phyloP scores from a whole-genome alignment of 1,140 invertebrate species.

The Bombus pyrosoma region DNA sequence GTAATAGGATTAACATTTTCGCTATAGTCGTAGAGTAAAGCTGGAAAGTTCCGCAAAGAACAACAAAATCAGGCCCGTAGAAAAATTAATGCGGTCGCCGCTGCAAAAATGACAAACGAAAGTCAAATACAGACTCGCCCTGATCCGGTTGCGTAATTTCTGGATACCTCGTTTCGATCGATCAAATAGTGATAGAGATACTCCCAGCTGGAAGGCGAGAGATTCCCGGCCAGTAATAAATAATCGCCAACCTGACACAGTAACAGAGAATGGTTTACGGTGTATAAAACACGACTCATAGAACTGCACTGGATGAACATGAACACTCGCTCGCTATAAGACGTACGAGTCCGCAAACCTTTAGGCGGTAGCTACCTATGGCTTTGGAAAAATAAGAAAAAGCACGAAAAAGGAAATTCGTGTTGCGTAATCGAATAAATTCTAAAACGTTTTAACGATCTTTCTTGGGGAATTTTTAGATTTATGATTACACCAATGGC shows the following conservation, averaged over 20 bases:
- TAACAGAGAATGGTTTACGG: constrained; percentile 37
- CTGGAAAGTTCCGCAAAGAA: neutral
- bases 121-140: neutral
- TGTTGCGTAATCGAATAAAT: neutral
- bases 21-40: too few relatives aligned
- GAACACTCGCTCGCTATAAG: neutral
- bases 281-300: constrained; percentile 45
- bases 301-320: constrained; percentile 12
- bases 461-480: neutral
- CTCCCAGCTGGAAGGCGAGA: constrained; percentile 5
- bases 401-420: constrained; percentile 1
- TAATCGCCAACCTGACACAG: constrained; percentile 29
- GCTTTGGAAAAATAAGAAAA: neutral
- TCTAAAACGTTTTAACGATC: neutral
- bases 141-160: constrained; percentile 18
- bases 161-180: constrained; percentile 29
- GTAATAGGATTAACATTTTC: too few relatives aligned
- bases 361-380: neutral
- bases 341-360: neutral
- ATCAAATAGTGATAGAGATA: constrained; percentile 52
- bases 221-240: constrained; percentile 46
- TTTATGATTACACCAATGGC: too few relatives aligned
- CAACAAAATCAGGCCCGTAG: neutral
- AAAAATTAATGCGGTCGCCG: neutral
- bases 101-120: neutral